Conservation (phyloP, 1,140 invertebrate genomes). For the Euura lappo region DNA sequence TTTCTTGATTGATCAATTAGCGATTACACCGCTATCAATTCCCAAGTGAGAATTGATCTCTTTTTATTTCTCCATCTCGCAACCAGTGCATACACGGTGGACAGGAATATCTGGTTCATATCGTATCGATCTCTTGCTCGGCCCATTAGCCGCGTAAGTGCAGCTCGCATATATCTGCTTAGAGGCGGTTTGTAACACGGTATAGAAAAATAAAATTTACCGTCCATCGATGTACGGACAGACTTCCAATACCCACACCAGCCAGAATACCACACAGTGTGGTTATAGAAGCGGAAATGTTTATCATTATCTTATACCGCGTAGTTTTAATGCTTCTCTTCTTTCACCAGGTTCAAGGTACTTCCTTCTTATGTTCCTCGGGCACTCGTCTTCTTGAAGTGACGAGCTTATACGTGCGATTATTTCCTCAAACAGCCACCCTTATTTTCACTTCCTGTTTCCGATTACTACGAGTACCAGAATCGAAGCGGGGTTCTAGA, state of each 20-base stretch:
- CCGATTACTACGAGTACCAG: too few relatives aligned
- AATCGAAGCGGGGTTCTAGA: too few relatives aligned
- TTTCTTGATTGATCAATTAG: conserved; percentile 5
- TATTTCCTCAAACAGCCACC: too few relatives aligned
- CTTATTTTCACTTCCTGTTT: too few relatives aligned
- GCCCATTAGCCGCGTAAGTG: neutral
- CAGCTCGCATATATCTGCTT: neutral
- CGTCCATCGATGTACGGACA: neutral
- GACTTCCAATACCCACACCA: too few relatives aligned
- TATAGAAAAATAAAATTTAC: neutral
- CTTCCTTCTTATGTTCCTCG: conserved; percentile 17
- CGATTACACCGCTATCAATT: conserved; percentile 5
- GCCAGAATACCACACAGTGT: neutral
- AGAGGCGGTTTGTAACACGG: neutral
- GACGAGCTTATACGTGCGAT: neutral
- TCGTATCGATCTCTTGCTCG: conserved; percentile 5
- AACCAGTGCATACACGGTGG: neutral
- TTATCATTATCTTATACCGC: conserved; percentile 34
- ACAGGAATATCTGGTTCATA: conserved; percentile 7
- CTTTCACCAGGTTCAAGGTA: conserved; percentile 44
- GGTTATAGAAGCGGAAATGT: conserved; percentile 38
- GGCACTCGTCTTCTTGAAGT: neutral
- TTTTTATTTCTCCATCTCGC: conserved; percentile 1
- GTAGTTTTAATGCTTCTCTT: conserved; percentile 40
- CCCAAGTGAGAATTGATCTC: neutral